Base-by-base conservation (phyloP, 2,113 vertebrate species). In the Coptodon bakossiorum region DNA sequence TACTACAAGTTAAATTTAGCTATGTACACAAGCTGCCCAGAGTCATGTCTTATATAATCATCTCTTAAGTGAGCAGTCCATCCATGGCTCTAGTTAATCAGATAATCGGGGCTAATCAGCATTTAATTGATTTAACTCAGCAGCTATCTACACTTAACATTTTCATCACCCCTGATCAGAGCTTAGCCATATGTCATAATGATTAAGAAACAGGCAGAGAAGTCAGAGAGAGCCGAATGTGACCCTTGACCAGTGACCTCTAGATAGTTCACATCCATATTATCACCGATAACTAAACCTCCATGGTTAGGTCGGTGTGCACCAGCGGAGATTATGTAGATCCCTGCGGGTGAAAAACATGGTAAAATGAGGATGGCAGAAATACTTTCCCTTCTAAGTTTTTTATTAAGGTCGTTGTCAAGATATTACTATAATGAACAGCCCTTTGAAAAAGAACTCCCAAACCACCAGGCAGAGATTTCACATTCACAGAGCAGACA, bases 31-130 rank as follows among this genome's bases (percentile, higher is more conserved):
- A 34, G 85, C 73, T 86, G 82, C 78, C 85, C 82, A 38, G 63
- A 85, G 89, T 89, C 68, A 81, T 87, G 81, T 88, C 89, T 82
- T 66, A 85, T 90, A 83, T 84, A 91, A 93, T 94, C 89, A 92
- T 86, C 85, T 87, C 83, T 63, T 90, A 88, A 95, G 88, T 85
- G 92, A 94, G 89, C 79, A 80, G 82, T 91, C 79, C 81, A n/a
- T 83, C 81, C 82, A 12, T 27, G 68, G 90, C 87, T 92, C 90
- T 59, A 88, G 89, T 92, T 95, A 96, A 96, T 95, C 93, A 94
- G 93, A 92, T 95, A 93, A 95, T 92, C 85, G 87, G 83, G 87
- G 89, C 88, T 94, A 94, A 95, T 95, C 92, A 66, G 84, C 81
- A 80, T 89, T 89, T 93, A 90, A 94, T 91, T 90, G 92, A 93